Conservation (phyloP, 1,140 invertebrate genomes). For the Oncopeltus fasciatus region DNA sequence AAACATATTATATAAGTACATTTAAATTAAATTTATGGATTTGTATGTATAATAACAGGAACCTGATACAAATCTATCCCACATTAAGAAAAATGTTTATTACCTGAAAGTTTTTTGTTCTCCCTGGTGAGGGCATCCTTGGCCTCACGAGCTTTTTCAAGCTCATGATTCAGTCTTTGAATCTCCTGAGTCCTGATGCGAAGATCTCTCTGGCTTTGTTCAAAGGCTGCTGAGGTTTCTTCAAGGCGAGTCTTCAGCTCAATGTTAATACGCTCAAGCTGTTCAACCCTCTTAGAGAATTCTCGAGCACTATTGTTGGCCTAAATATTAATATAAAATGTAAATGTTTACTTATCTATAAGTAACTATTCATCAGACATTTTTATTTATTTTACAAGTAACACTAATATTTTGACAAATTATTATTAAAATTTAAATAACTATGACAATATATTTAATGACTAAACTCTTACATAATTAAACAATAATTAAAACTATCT, state of each 20-base stretch:
- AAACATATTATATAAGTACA: no score
- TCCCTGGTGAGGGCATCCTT: conserved; percentile 81
- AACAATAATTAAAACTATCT: no score
- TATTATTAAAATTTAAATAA: no score
- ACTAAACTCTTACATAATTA: no score
- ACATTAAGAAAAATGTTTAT: conserved; percentile 22
- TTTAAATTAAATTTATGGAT: no score
- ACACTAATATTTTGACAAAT: no score
- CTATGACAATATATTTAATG: no score
- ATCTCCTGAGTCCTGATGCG: conserved; percentile 77
- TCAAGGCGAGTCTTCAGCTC: conserved; percentile 80
- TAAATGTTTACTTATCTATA: neutral
- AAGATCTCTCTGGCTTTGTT: conserved; percentile 76
- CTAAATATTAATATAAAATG: conserved; percentile 27
- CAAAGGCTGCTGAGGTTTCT: conserved; percentile 75
- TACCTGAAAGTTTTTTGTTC: conserved; percentile 88
- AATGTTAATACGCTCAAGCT: conserved; percentile 77
- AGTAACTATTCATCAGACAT: no score
- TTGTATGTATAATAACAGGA: no score
- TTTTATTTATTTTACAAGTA: no score
- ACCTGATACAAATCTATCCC: neutral
- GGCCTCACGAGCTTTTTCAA: conserved; percentile 86
- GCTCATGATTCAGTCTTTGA: conserved; percentile 67
- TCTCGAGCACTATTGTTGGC: conserved; percentile 87
- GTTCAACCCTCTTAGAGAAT: conserved; percentile 78